Percentiles rank a stretch among this genome's conserved stretches.
Conservation (phyloP, 2,888 invertebrate genomes). For the Petrolisthes manimaculis region DNA sequence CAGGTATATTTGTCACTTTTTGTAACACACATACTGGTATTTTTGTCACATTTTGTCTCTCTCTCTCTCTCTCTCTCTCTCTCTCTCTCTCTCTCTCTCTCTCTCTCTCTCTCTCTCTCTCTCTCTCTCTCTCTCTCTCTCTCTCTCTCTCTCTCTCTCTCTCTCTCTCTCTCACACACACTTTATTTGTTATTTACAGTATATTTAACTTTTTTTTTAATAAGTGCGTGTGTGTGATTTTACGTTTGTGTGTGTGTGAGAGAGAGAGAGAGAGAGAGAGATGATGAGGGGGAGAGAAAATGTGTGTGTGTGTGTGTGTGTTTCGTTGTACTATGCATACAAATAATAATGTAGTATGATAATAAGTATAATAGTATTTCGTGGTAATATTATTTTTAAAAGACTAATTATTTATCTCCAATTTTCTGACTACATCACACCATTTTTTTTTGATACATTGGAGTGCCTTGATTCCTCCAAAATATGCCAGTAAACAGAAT, state of each 20-base stretch:
- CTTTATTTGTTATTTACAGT: not conserved
- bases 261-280: not conserved
- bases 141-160: constrained; percentile 36
- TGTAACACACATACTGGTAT: not conserved
- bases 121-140: constrained; percentile 6
- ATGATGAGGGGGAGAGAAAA: not conserved
- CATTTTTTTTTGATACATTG: too few species aligned
- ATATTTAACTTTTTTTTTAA: too few species aligned
- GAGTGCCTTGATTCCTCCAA: too few species aligned
- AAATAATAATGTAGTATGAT: not conserved
- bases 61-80: not conserved
- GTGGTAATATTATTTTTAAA: too few species aligned
- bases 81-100: constrained; percentile 4
- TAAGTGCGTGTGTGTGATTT: too few species aligned
- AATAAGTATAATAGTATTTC: not conserved
- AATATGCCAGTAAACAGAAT: too few species aligned
- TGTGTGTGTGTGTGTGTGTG: not conserved
- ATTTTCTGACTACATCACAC: too few species aligned
- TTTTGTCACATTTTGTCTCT: not conserved
- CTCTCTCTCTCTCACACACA: constrained; percentile 22
- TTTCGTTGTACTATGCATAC: too few species aligned
- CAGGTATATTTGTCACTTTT: not conserved
- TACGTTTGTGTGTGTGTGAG: too few species aligned
- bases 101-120: constrained; percentile 1
- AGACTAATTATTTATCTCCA: too few species aligned